A percentile compares a stretch with the other conserved stretches of the same genome.
Conservation (phyloP, 1,140 invertebrate genomes). For the Cylas formicarius region DNA sequence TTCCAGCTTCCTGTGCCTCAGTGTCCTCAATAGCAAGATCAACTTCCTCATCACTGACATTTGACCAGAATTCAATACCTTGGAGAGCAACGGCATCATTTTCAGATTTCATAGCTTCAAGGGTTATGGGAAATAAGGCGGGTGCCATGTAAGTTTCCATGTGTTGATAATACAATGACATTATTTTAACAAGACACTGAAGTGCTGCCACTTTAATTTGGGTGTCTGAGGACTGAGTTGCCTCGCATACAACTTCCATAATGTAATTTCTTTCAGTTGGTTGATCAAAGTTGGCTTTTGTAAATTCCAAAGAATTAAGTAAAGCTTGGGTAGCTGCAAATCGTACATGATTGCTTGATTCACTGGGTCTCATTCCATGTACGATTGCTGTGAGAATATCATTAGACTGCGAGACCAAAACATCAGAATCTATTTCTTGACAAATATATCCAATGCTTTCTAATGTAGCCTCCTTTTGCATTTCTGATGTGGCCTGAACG, state of each 20-base stretch:
- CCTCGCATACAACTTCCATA: slow-evolving; percentile 98
- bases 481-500: slow-evolving; percentile 72
- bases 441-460: slow-evolving; percentile 91
- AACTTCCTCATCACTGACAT: slow-evolving; percentile 98
- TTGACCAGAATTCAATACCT: slow-evolving; percentile 99
- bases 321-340: slow-evolving; percentile 95
- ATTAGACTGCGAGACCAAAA: slow-evolving; percentile 86
- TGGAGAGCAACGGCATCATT: slow-evolving; percentile 94
- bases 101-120: slow-evolving; percentile 97
- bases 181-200: slow-evolving; percentile 98
- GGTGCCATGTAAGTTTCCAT: slow-evolving; percentile 99
- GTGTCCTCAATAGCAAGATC: slow-evolving; percentile 91
- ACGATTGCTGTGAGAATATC: slow-evolving; percentile 97
- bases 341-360: slow-evolving; percentile 76
- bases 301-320: slow-evolving; percentile 98
- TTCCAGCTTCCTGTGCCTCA: slow-evolving; percentile 86
- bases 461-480: slow-evolving; percentile 91
- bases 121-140: slow-evolving; percentile 96
- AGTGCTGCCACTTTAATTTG: slow-evolving; percentile 90
- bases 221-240: slow-evolving; percentile 76
- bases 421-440: slow-evolving; percentile 81
- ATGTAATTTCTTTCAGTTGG: slow-evolving; percentile 97
- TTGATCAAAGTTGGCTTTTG: slow-evolving; percentile 96
- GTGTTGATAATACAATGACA: slow-evolving; percentile 97
- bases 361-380: slow-evolving; percentile 80